Percentiles rank a stretch among this genome's conserved stretches.
These are phyloP conservation scores for Scaptomyza flava DNA, from an alignment of 2,888 invertebrate genomes.

Conservation along the genomic window DNA sequence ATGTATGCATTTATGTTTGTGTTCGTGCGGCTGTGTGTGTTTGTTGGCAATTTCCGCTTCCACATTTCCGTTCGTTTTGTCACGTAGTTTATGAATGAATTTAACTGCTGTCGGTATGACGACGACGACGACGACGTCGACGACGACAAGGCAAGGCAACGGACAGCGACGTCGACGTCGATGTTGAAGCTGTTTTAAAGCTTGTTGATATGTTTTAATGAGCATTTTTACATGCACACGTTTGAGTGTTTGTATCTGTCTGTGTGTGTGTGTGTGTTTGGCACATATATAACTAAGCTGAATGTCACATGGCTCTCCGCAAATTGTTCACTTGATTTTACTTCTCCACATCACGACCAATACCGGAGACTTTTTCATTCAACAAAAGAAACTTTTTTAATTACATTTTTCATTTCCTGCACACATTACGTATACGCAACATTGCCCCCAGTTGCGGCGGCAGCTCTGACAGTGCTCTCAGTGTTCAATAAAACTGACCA, in stretches of 20 bases:
- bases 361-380: slow-evolving; percentile 40
- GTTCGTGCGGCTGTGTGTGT: slow-evolving; percentile 39
- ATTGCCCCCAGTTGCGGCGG: neutral
- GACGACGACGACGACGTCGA: slow-evolving; percentile 26
- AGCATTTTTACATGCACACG: slow-evolving; percentile 71
- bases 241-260: neutral
- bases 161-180: slow-evolving; percentile 19
- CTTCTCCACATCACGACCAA: slow-evolving; percentile 13
- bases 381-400: slow-evolving; percentile 69
- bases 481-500: slow-evolving; percentile 64
- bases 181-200: slow-evolving; percentile 57
- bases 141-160: slow-evolving; percentile 11
- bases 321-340: slow-evolving; percentile 58
- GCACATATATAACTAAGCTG: slow-evolving; percentile 47
- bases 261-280: slow-evolving; percentile 12
- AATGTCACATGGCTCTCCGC: slow-evolving; percentile 54
- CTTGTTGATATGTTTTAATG: slow-evolving; percentile 77
- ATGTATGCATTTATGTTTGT: slow-evolving; percentile 11
- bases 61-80: slow-evolving; percentile 79
- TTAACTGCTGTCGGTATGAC: slow-evolving; percentile 66
- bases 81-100: slow-evolving; percentile 80
- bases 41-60: slow-evolving; percentile 76
- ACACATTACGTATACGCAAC: slow-evolving; percentile 64
- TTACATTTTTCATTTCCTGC: slow-evolving; percentile 76
- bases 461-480: slow-evolving; percentile 29